Conservation (phyloP, 1,140 invertebrate species). For the Lepidurus apus region DNA sequence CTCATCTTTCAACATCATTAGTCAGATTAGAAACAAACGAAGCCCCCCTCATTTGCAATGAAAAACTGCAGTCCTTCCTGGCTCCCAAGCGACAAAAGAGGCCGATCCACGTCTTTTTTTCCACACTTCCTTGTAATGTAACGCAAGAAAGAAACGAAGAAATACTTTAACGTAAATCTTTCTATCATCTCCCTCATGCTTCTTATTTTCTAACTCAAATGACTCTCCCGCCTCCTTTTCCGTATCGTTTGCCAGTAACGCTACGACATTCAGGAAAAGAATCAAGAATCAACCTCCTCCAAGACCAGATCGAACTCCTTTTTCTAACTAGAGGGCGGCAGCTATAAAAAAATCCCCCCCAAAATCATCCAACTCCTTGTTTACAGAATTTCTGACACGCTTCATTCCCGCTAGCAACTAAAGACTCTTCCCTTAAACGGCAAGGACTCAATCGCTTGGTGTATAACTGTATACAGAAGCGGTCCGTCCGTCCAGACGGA, state of each 20-base stretch:
- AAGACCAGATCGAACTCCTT: background rate
- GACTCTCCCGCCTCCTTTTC: too few relatives aligned
- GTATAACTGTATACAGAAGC: constrained; percentile 7
- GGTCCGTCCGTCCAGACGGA: background rate
- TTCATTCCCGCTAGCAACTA: background rate
- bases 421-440: background rate
- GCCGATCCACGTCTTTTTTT: background rate
- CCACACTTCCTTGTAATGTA: background rate
- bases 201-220: background rate
- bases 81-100: background rate
- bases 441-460: background rate
- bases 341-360: background rate
- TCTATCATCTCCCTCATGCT: background rate
- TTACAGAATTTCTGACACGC: background rate
- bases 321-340: background rate
- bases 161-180: background rate
- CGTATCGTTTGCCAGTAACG: too few relatives aligned
- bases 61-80: background rate
- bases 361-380: background rate
- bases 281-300: too few relatives aligned
- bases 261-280: too few relatives aligned
- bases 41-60: background rate
- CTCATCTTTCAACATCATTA: background rate
- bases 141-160: background rate
- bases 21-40: background rate